phyloP scores from a whole-genome alignment of 2,797 vertebrate genomes.

The Champsocephalus esox region DNA sequence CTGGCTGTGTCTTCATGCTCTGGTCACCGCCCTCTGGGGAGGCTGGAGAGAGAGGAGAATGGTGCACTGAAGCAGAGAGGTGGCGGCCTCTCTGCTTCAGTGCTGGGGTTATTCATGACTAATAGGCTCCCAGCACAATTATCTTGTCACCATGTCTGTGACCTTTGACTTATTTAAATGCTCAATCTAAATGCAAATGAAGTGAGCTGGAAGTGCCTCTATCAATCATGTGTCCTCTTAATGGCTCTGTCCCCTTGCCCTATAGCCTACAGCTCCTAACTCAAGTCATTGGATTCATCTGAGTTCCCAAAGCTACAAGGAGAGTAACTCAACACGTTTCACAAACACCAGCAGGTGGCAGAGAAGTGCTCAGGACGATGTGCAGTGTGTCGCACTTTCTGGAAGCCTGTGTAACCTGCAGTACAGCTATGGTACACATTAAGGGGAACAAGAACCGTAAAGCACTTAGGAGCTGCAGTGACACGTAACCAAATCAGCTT shows the following conservation, averaged over 20 bases:
- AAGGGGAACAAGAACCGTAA: neutral
- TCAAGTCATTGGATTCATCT: conserved; percentile 4
- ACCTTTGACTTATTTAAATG: conserved; percentile 64
- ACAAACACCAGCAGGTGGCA: conserved; percentile 62
- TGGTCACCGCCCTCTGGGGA: neutral
- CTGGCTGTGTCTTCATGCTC: neutral
- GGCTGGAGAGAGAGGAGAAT: neutral
- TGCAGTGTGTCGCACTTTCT: neutral
- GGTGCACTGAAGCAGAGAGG: conserved; percentile 36
- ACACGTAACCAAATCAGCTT: neutral
- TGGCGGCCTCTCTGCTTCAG: conserved; percentile 46
- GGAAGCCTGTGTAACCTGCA: neutral
- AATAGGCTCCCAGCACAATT: conserved; percentile 39
- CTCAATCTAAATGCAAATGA: conserved; percentile 81
- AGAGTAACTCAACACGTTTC: neutral
- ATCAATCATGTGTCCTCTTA: conserved; percentile 4
- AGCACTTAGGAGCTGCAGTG: neutral
- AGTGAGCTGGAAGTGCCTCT: conserved; percentile 8
- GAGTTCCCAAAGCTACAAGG: neutral
- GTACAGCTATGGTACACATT: neutral
- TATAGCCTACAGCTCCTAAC: neutral
- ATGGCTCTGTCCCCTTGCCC: neutral
- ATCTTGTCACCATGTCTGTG: conserved; percentile 47
- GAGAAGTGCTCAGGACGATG: neutral
- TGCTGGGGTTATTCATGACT: conserved; percentile 32